These are phyloP conservation scores for Dastarcus helophoroides DNA, from an alignment of 2,888 invertebrate genomes.

Conservation along the genomic window DNA sequence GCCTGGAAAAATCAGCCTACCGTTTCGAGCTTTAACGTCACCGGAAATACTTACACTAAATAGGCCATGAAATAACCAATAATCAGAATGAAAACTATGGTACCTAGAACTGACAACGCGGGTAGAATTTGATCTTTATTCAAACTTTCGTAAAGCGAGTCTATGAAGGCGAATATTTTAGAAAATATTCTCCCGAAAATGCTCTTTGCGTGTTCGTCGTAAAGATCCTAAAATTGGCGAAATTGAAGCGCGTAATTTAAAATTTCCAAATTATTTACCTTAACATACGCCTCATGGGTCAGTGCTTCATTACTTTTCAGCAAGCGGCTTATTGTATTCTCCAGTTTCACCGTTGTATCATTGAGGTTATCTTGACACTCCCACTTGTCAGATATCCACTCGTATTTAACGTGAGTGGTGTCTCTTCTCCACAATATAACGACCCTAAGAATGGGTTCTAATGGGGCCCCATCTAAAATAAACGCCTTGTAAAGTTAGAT, in stretches of 20 bases:
- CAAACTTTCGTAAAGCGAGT: slow-evolving; percentile 60
- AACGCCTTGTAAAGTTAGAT: no score
- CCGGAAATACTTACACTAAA: slow-evolving; percentile 48
- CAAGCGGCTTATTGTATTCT: slow-evolving; percentile 58
- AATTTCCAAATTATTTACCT: slow-evolving; percentile 38
- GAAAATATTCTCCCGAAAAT: slow-evolving; percentile 57
- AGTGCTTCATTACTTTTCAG: slow-evolving; percentile 62
- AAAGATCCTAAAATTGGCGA: slow-evolving; percentile 47
- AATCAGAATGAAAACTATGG: slow-evolving; percentile 63
- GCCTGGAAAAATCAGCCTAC: slow-evolving; percentile 28
- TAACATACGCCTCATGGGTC: slow-evolving; percentile 66
- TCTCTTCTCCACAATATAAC: slow-evolving; percentile 87
- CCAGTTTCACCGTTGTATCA: slow-evolving; percentile 60
- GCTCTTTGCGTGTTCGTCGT: slow-evolving; percentile 68
- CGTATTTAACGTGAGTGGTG: slow-evolving; percentile 75
- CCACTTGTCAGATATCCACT: slow-evolving; percentile 74
- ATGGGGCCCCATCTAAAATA: slow-evolving; percentile 46
- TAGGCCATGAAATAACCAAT: slow-evolving; percentile 81
- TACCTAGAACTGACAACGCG: slow-evolving; percentile 64
- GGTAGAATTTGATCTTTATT: slow-evolving; percentile 69
- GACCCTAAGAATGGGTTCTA: slow-evolving; percentile 61
- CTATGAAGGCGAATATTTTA: slow-evolving; percentile 53
- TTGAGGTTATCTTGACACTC: slow-evolving; percentile 48
- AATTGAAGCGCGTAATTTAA: neutral
- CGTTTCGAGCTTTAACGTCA: neutral